Conservation (phyloP, 1,140 invertebrate genomes). For the Oryzaephilus surinamensis region DNA sequence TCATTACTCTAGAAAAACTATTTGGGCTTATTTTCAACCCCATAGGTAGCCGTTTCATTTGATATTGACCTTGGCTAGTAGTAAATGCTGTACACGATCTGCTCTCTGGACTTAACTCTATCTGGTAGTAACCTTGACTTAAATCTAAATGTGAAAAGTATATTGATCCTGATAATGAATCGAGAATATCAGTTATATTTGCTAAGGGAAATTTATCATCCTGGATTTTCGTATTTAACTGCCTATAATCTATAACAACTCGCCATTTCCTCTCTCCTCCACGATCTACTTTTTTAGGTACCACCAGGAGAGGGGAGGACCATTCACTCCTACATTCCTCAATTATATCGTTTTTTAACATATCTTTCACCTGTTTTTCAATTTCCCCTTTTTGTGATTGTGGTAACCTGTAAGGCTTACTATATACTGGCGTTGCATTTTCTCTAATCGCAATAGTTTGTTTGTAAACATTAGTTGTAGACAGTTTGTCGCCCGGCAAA, state of each 20-base stretch:
- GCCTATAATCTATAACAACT: constrained; percentile 19
- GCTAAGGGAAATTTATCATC: constrained; percentile 24
- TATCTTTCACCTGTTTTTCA: constrained; percentile 9
- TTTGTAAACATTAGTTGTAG: constrained; percentile 20
- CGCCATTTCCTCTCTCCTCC: constrained; percentile 18
- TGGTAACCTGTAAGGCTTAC: constrained; percentile 26
- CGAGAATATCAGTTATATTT: constrained; percentile 20
- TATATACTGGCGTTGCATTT: constrained; percentile 21
- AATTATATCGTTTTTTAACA: constrained; percentile 22
- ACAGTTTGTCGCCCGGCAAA: constrained; percentile 20
- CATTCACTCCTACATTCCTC: constrained; percentile 16
- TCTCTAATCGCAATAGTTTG: constrained; percentile 20
- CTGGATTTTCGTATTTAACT: constrained; percentile 15
- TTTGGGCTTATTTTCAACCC: constrained; percentile 27
- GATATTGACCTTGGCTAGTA: constrained; percentile 25
- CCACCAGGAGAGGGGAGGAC: constrained; percentile 21
- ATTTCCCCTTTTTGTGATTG: constrained; percentile 19
- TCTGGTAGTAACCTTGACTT: constrained; percentile 9
- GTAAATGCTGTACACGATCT: constrained; percentile 33
- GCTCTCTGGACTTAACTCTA: background rate
- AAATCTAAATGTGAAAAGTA: constrained; percentile 16
- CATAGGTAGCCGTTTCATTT: constrained; percentile 28
- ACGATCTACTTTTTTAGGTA: constrained; percentile 20
- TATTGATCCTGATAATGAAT: constrained; percentile 13
- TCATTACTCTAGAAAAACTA: constrained; percentile 30